A percentile compares a stretch with the other conserved stretches of the same genome.
These are phyloP conservation scores for Strigops habroptila DNA, from an alignment of 2,113 vertebrate species.

Conservation along the genomic window DNA sequence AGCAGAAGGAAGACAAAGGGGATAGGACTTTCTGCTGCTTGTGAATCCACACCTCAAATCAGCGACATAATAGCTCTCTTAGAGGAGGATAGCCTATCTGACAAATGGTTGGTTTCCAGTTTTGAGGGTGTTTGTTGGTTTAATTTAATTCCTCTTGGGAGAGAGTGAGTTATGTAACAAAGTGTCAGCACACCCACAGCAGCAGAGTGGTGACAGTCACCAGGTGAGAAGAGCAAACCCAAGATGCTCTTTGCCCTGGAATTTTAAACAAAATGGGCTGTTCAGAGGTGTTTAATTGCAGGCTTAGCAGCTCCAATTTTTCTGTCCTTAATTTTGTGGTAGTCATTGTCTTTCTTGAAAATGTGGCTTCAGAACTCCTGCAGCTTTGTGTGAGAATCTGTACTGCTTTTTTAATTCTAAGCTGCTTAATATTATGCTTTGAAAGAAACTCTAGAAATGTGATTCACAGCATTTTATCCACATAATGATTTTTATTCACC, in stretches of 20 bases:
- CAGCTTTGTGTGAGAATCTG: background rate
- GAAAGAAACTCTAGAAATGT: background rate
- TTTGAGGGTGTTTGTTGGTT: background rate
- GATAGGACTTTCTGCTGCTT: background rate
- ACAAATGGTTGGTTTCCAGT: background rate
- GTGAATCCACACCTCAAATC: background rate
- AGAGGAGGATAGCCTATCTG: background rate
- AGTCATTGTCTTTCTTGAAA: background rate
- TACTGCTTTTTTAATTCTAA: background rate
- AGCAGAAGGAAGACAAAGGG: background rate
- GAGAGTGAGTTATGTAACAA: background rate
- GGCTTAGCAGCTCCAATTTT: background rate
- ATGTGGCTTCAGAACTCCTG: background rate
- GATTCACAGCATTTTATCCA: background rate
- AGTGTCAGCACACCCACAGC: background rate
- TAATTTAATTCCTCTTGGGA: background rate
- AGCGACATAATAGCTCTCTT: fast-evolving
- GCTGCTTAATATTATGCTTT: background rate
- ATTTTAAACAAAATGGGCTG: background rate
- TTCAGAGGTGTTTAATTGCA: background rate
- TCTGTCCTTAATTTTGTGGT: background rate
- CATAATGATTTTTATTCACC: background rate
- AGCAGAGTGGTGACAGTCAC: background rate
- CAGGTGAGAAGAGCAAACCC: background rate
- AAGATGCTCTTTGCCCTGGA: background rate